A percentile compares a stretch with the other conserved stretches of the same genome.
Evolutionary conservation across 2,888 invertebrate species (phyloP).

Genomic region (Erebia ligea): DNA sequence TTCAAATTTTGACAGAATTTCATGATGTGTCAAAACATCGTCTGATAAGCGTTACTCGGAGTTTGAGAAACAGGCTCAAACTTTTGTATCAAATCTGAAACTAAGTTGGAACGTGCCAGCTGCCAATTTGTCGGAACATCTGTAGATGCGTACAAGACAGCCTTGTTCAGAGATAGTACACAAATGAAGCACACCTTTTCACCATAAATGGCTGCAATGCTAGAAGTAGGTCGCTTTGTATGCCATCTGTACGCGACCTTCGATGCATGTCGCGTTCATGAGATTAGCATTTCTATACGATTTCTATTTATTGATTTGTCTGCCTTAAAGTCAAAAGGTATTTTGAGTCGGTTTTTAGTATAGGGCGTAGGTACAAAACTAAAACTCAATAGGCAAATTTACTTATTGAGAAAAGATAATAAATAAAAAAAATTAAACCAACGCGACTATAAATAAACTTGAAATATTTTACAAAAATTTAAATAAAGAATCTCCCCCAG

Average conservation of each 20-base stretch:
- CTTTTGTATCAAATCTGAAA: neutral
- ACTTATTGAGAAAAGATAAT: too few relatives aligned
- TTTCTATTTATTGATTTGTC: constrained; percentile 9
- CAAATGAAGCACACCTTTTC: constrained; percentile 35
- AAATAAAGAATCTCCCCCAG: too few relatives aligned
- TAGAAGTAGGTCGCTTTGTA: constrained; percentile 42
- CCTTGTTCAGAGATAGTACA: constrained; percentile 21
- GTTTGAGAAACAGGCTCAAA: too few relatives aligned
- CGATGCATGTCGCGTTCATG: constrained; percentile 24
- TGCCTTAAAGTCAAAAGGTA: neutral
- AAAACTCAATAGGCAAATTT: too few relatives aligned
- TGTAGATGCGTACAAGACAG: constrained; percentile 9
- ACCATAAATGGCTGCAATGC: constrained; percentile 43
- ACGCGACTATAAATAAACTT: too few relatives aligned
- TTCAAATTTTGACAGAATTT: too few relatives aligned
- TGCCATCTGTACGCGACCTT: constrained; percentile 39
- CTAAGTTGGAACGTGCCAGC: neutral
- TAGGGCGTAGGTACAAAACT: neutral
- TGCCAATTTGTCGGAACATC: neutral
- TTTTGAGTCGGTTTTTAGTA: neutral
- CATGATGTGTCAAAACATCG: too few relatives aligned
- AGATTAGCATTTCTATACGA: constrained; percentile 20
- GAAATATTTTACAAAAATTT: too few relatives aligned
- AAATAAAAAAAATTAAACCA: too few relatives aligned
- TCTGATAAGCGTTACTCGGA: too few relatives aligned